Percentiles rank a stretch among this genome's conserved stretches.
phyloP scores from a whole-genome alignment of 2,113 vertebrate species.

The Prinia subflava region DNA sequence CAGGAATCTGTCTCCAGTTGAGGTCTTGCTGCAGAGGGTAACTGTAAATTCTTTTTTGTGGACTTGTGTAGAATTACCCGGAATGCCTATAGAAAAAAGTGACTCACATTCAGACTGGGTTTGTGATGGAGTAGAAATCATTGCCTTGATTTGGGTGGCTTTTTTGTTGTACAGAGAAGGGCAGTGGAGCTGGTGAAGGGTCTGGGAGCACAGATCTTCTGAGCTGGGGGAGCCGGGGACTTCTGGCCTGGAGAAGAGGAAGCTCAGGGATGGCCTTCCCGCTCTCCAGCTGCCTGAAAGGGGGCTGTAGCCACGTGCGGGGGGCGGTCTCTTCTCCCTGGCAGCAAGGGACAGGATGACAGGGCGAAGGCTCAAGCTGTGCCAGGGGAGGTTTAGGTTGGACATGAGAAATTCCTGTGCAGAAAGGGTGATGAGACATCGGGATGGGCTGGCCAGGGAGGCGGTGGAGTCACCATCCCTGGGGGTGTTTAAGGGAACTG shows the following conservation, averaged over 20 bases:
- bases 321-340: not conserved
- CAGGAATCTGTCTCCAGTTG: accelerated
- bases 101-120: accelerated
- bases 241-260: not conserved
- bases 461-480: not conserved
- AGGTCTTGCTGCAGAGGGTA: no score
- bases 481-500: not conserved
- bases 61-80: not conserved
- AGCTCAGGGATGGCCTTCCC: accelerated
- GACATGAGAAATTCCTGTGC: not conserved
- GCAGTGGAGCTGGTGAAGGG: no score
- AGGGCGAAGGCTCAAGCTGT: not conserved
- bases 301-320: not conserved
- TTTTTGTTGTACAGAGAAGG: not conserved
- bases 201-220: accelerated
- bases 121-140: accelerated
- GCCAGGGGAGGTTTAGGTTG: not conserved
- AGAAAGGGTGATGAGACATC: accelerated
- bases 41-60: no score
- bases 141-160: no score
- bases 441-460: not conserved
- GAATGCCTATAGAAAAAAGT: accelerated
- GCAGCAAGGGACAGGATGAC: no score
- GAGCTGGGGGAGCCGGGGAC: not conserved
- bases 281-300: accelerated